phyloP scores from a whole-genome alignment of 1,140 invertebrate species.

The Ganaspis sp. region DNA sequence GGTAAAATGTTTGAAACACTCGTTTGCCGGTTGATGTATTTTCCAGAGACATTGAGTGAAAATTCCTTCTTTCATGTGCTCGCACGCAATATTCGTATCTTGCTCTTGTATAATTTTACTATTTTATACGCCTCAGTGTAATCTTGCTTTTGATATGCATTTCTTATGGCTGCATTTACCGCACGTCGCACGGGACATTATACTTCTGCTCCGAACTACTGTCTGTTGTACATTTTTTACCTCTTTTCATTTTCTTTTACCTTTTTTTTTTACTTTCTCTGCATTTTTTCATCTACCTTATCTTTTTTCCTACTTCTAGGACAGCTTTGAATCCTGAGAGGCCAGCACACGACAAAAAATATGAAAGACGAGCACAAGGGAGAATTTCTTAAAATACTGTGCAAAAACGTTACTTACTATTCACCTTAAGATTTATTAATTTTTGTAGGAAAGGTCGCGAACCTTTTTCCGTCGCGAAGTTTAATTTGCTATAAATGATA shows the following conservation, averaged over 20 bases:
- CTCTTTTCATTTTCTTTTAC: background rate
- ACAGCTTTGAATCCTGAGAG: constrained; percentile 14
- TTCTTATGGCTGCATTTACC: constrained; percentile 16
- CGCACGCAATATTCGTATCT: background rate
- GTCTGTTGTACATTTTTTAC: constrained; percentile 14
- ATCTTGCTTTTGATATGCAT: constrained; percentile 27
- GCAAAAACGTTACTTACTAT: background rate
- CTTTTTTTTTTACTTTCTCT: background rate
- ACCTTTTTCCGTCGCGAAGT: background rate
- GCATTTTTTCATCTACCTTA: background rate
- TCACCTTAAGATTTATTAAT: background rate
- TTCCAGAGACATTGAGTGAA: background rate
- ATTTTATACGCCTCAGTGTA: background rate
- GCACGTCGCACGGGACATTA: constrained; percentile 16
- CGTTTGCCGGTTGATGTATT: background rate
- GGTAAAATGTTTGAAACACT: background rate
- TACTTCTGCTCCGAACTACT: background rate
- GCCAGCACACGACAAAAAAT: background rate
- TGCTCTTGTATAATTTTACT: constrained; percentile 11
- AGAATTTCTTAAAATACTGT: background rate
- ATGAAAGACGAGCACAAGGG: background rate
- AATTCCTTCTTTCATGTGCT: constrained; percentile 4
- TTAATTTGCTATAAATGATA: too few species aligned
- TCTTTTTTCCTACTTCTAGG: constrained; percentile 1
- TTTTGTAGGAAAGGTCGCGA: background rate